Evolutionary conservation across 1,140 invertebrate species (phyloP), one percentile per base, ranked within the genome.

Genomic region (Drosophila watanabei): DNA sequence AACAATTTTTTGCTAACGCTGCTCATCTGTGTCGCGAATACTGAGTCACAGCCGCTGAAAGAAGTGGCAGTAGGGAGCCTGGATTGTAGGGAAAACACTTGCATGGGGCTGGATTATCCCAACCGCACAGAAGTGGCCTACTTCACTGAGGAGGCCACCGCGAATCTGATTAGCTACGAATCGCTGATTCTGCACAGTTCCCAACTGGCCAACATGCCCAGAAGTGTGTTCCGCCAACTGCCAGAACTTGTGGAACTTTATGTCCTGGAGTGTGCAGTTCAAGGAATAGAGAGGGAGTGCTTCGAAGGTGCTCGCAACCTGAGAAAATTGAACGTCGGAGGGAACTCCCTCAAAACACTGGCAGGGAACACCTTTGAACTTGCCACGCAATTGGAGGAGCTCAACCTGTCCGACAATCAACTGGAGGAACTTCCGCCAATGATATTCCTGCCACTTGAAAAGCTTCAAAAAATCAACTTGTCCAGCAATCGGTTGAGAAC

Each of bases 321-420:
- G 1, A 70, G 35, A 33, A 75, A 32, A 30, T 52, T 88, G 4
- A 80, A 84, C 24, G n/a, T 88, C 2, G 69, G 78, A 8, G 69
- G 78, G 9, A 88, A 88, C 51, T 32, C 16, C 1, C 64, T 88
- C 4, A 39, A 20, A 3, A 8, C 30, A 7, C 52, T 88, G 7
- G 54, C 63, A 5, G 35, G 20, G 0, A 35, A 71, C 13, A 64
- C 39, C 0, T 88, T 88, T 24, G 54, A 71, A 7, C 39, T 89
- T n/a, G 59, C 73, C 18, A 49, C 69, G 1, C 45, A 81, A 9
- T 57, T 88, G n/a, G 73, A 88, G 56, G 69, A 89, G 37, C 41
- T 88, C 45, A 52, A 69, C 28, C 49, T 88, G 18, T 64, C 73
- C 3, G 81, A 89, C 35, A 88, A 88, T 70, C 39, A 63, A 33